A percentile compares a stretch with the other conserved stretches of the same genome.
phyloP scores from a whole-genome alignment of 2,797 vertebrate genomes.

The Microcaecilia unicolor region DNA sequence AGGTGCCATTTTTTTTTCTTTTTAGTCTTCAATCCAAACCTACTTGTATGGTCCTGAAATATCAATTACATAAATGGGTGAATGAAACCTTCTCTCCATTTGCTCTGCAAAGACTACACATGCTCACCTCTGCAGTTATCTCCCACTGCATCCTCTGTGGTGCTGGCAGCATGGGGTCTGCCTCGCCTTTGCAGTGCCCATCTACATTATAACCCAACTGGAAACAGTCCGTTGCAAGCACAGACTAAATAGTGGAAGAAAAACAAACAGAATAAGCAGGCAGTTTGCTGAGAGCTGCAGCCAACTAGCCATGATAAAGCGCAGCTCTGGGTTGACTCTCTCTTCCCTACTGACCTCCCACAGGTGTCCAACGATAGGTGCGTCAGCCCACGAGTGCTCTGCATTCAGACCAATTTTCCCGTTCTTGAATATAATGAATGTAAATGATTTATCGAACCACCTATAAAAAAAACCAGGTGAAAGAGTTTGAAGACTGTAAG shows the following conservation, averaged over 20 bases:
- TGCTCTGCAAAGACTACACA: too few relatives aligned
- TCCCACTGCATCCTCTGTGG: constrained; percentile 79
- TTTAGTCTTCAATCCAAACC: too few relatives aligned
- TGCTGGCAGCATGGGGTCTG: constrained; percentile 50
- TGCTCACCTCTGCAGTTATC: constrained; percentile 62
- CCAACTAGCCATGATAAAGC: too few relatives aligned
- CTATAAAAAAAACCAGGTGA: constrained; percentile 23
- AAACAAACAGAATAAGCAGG: not conserved
- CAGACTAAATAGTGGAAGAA: constrained; percentile 48
- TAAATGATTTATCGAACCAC: constrained; percentile 77
- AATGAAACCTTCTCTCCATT: too few relatives aligned
- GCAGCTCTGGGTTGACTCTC: too few relatives aligned
- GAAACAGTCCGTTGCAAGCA: constrained; percentile 73
- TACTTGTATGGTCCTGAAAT: too few relatives aligned
- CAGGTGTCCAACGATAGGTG: constrained; percentile 70
- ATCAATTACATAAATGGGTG: too few relatives aligned
- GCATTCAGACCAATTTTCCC: constrained; percentile 78
- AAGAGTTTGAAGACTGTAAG: too few relatives aligned
- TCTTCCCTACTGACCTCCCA: constrained; percentile 70
- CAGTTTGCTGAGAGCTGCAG: too few relatives aligned
- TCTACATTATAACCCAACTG: constrained; percentile 74
- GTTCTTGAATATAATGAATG: constrained; percentile 71
- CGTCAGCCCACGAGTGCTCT: constrained; percentile 84
- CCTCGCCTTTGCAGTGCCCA: constrained; percentile 78
- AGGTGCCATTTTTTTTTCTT: too few relatives aligned